These are phyloP conservation scores for Platichthys stellatus DNA, from an alignment of 2,113 vertebrate species.

Conservation along the genomic window DNA sequence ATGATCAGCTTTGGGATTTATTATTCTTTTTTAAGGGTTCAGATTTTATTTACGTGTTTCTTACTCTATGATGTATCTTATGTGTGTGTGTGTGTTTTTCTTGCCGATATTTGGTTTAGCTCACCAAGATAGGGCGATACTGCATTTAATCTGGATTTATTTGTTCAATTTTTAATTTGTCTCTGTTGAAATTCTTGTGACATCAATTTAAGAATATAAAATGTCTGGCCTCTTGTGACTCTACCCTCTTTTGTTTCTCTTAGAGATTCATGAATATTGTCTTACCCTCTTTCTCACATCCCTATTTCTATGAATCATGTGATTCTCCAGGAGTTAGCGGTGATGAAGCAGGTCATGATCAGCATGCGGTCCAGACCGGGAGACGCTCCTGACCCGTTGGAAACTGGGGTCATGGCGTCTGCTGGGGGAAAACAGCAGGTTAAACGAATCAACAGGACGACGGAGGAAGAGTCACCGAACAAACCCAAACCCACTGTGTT, in stretches of 20 bases:
- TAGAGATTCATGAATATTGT: slow-evolving; percentile 26
- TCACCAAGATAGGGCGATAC: too few relatives aligned
- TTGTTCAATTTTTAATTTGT: too few relatives aligned
- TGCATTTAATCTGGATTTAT: too few relatives aligned
- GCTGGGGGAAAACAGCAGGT: slow-evolving; percentile 26
- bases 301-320: slow-evolving; percentile 35
- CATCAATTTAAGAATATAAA: neutral
- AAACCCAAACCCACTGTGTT: slow-evolving; percentile 92
- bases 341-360: slow-evolving; percentile 93
- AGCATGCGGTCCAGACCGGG: slow-evolving; percentile 81
- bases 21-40: too few relatives aligned
- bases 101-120: too few relatives aligned
- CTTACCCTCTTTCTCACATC: slow-evolving; percentile 16
- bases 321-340: slow-evolving; percentile 88
- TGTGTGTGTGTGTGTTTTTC: too few relatives aligned
- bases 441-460: slow-evolving; percentile 55
- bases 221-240: neutral
- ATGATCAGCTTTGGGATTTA: too few relatives aligned
- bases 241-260: slow-evolving; percentile 13
- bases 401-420: slow-evolving; percentile 15
- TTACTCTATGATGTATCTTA: too few relatives aligned
- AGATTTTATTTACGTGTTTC: too few relatives aligned
- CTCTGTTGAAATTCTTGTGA: neutral
- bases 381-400: slow-evolving; percentile 47
- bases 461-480: slow-evolving; percentile 80